phyloP scores from a whole-genome alignment of 2,113 vertebrate species.

The Lontra canadensis region DNA sequence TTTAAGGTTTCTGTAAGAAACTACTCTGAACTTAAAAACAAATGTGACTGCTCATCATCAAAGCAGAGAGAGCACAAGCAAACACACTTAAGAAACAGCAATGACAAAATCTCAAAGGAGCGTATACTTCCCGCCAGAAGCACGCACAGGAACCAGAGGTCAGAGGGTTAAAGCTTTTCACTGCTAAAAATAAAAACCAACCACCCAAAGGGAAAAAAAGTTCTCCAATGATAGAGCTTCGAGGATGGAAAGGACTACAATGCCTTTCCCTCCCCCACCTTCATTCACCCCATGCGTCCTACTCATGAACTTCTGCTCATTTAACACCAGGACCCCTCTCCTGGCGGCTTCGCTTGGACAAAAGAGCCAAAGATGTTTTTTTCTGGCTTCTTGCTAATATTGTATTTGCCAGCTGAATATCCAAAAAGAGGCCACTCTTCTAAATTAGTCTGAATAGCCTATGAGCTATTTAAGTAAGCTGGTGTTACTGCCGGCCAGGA shows the following conservation, averaged over 20 bases:
- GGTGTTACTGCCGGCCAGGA: neutral
- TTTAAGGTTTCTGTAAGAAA: slow-evolving; percentile 10
- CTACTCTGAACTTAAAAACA: slow-evolving; percentile 32
- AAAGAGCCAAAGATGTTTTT: neutral
- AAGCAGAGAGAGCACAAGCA: neutral
- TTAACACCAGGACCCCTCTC: neutral
- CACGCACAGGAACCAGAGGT: slow-evolving; percentile 19
- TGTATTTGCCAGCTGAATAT: neutral
- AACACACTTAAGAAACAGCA: neutral
- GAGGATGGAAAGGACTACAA: neutral
- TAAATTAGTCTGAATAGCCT: neutral
- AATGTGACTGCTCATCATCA: neutral
- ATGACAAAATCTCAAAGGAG: neutral
- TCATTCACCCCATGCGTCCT: neutral
- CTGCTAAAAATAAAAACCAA: slow-evolving; percentile 37
- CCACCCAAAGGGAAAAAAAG: neutral
- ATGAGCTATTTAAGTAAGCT: neutral
- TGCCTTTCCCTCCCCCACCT: neutral
- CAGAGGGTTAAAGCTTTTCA: neutral
- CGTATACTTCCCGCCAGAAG: neutral
- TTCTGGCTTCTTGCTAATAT: neutral
- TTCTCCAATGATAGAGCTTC: neutral
- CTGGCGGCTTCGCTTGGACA: neutral
- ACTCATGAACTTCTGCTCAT: neutral
- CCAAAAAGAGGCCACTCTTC: neutral